Percentiles rank a stretch among this genome's conserved stretches.
Conservation (phyloP, 2,113 vertebrate genomes). For the Arizona elegans region DNA sequence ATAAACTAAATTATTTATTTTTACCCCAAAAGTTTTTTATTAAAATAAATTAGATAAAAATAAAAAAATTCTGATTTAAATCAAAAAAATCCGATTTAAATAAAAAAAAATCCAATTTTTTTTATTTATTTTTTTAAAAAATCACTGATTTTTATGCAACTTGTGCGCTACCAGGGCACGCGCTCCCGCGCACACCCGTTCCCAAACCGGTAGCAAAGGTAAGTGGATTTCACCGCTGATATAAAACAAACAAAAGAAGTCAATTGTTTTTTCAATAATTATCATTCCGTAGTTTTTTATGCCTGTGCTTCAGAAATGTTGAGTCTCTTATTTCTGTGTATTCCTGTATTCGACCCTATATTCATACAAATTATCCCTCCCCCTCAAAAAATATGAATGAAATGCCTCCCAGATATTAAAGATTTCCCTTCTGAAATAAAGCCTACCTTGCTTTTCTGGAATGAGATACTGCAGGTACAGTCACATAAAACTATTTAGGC, state of each 20-base stretch:
- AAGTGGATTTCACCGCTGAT: neutral
- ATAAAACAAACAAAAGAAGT: neutral
- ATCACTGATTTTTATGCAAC: too few species aligned
- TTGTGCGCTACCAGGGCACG: rapidly evolving
- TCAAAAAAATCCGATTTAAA: too few species aligned
- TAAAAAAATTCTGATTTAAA: too few species aligned
- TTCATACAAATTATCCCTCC: neutral
- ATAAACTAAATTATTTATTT: too few species aligned
- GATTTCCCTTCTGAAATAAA: neutral
- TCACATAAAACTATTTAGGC: neutral
- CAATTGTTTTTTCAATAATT: neutral
- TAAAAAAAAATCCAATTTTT: too few species aligned
- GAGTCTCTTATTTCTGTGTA: neutral
- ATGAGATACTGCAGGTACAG: neutral
- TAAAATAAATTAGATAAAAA: too few species aligned
- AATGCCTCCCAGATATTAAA: neutral
- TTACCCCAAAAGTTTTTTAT: too few species aligned
- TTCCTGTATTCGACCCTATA: neutral
- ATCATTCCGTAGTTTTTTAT: neutral
- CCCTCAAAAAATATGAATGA: neutral
- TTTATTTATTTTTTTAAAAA: too few species aligned
- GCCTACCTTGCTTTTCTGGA: neutral
- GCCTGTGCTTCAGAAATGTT: neutral
- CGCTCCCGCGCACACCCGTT: too few species aligned
- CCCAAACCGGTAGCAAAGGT: too few species aligned